Conservation (phyloP, 2,113 vertebrate species). For the Emydura subglobosa region DNA sequence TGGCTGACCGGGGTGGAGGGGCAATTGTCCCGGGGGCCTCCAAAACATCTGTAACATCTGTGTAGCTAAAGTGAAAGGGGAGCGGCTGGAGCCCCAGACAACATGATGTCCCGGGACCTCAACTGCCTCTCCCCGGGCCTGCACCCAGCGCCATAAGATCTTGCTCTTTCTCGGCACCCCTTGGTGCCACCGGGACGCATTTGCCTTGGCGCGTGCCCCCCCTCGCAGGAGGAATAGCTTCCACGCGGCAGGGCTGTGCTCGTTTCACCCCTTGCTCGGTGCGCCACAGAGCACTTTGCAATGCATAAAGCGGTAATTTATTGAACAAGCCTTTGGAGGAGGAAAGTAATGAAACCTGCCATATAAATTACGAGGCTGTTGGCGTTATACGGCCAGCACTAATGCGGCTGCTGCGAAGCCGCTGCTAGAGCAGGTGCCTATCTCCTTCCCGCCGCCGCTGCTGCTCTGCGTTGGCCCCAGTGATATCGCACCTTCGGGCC, state of each 20-base stretch:
- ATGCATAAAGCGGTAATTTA: conserved; percentile 80
- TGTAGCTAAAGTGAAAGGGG: neutral
- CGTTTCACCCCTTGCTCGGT: conserved; percentile 42
- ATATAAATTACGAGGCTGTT: conserved; percentile 61
- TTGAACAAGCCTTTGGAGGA: conserved; percentile 75
- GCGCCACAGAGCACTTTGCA: conserved; percentile 63
- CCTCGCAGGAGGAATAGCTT: neutral
- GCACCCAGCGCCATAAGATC: too few species aligned
- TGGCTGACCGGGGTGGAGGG: too few species aligned
- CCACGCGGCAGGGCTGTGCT: neutral
- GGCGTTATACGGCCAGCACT: conserved; percentile 44
- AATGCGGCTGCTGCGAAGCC: neutral
- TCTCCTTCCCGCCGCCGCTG: fast-evolving
- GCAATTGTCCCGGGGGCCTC: neutral
- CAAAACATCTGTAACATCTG: neutral
- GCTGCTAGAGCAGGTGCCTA: fast-evolving
- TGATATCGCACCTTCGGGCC: neutral
- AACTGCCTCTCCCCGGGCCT: neutral
- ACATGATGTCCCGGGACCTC: neutral
- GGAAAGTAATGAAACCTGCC: conserved; percentile 70
- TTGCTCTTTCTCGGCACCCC: neutral
- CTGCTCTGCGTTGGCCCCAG: neutral
- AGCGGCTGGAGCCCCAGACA: neutral
- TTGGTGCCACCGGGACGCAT: neutral
- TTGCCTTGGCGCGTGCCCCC: neutral